Percentiles rank a stretch among this genome's conserved stretches.
Evolutionary conservation across 2,797 vertebrate species (phyloP).

Genomic region (Sebastes vulpes): DNA sequence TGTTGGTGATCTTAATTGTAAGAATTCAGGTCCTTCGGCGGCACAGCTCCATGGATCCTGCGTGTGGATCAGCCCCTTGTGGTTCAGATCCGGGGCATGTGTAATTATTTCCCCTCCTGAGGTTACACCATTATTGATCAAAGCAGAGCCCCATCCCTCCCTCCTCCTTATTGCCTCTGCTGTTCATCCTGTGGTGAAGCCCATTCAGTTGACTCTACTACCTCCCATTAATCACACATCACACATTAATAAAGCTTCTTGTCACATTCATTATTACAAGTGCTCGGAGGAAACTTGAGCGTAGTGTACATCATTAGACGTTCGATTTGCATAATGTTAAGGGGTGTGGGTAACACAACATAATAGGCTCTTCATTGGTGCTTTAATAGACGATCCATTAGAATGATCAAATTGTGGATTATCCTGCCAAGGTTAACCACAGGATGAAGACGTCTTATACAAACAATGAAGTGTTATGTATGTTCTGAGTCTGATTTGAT

Average conservation of each 20-base stretch:
- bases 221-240: constrained; percentile 53
- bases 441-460: neutral
- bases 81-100: constrained; percentile 37
- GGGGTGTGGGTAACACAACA: neutral
- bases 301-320: neutral
- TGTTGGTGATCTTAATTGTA: constrained; percentile 33
- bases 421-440: neutral
- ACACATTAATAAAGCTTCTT: constrained; percentile 50
- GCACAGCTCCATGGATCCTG: neutral
- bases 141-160: constrained; percentile 24
- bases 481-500: constrained; percentile 32
- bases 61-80: neutral
- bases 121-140: constrained; percentile 66
- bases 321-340: constrained; percentile 34
- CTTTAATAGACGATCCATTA: constrained; percentile 17
- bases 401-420: constrained; percentile 8
- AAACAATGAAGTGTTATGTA: neutral
- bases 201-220: constrained; percentile 26
- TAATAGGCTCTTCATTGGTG: constrained; percentile 27
- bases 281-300: constrained; percentile 23
- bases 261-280: constrained; percentile 50
- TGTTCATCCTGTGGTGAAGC: constrained; percentile 43
- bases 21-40: constrained; percentile 1
- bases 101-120: constrained; percentile 66
- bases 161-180: constrained; percentile 45